These are phyloP conservation scores for Capreolus pygargus DNA, from an alignment of 2,113 vertebrate species.

Conservation along the genomic window DNA sequence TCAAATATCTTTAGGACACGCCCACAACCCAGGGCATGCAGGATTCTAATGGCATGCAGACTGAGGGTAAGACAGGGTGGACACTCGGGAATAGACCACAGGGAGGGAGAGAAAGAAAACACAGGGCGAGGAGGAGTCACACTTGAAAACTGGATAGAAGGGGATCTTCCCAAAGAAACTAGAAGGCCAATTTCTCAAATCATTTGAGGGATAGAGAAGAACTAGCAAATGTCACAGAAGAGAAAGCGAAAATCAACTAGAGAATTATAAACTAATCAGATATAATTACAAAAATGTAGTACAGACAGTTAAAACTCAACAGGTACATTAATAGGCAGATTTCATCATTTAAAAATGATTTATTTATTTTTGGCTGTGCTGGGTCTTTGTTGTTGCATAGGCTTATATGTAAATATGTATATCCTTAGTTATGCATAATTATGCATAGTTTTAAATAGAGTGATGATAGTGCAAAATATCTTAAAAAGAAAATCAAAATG, in stretches of 20 bases:
- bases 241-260: background rate
- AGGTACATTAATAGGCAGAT: background rate
- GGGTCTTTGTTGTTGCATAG: background rate
- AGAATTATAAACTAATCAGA: background rate
- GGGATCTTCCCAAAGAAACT: background rate
- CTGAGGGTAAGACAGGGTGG: background rate
- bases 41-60: background rate
- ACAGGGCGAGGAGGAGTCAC: background rate
- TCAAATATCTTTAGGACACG: background rate
- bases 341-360: background rate
- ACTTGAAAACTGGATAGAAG: background rate
- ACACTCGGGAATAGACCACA: background rate
- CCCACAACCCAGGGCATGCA: background rate
- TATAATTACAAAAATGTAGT: background rate
- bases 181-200: background rate
- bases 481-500: background rate
- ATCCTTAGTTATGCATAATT: background rate
- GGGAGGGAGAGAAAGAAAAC: background rate
- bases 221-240: background rate
- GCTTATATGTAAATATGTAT: too few relatives aligned
- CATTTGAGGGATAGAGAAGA: background rate
- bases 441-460: background rate
- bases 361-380: background rate
- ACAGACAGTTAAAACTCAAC: background rate
- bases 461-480: background rate